phyloP scores from a whole-genome alignment of 2,113 vertebrate species.

The Pteropus alecto region DNA sequence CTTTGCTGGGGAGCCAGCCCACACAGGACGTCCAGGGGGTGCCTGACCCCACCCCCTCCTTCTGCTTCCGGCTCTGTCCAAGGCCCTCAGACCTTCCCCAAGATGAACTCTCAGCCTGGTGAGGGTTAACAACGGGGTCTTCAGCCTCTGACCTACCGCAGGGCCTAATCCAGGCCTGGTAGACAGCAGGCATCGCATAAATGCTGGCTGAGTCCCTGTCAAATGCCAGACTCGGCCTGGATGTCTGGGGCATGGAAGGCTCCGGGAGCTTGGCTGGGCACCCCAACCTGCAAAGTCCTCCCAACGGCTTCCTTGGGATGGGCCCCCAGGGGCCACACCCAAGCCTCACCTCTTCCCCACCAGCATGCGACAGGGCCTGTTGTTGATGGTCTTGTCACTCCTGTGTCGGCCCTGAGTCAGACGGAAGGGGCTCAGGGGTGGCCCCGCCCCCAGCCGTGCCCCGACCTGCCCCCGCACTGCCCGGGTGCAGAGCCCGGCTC shows the following conservation, averaged over 20 bases:
- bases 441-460: no score
- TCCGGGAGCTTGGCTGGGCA: accelerated
- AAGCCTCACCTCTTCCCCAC: constrained; percentile 86
- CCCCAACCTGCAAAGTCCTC: no score
- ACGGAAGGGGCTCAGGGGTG: background rate
- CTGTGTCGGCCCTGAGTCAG: constrained; percentile 87
- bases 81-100: background rate
- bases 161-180: background rate
- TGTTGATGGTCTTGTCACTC: constrained; percentile 91
- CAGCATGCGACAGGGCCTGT: constrained; percentile 89
- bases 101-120: background rate
- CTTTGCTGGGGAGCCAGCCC: background rate
- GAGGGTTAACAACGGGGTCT: accelerated
- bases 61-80: accelerated
- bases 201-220: background rate
- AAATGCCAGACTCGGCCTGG: background rate
- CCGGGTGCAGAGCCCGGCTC: background rate
- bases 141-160: background rate
- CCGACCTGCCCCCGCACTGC: accelerated
- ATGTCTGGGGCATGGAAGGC: accelerated
- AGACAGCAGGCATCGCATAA: background rate
- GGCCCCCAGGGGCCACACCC: background rate
- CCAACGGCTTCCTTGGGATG: background rate
- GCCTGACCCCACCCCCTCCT: background rate
- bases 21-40: no score